These are phyloP conservation scores for Dicrurus megarhynchus DNA, from an alignment of 2,113 vertebrate species.

Conservation along the genomic window DNA sequence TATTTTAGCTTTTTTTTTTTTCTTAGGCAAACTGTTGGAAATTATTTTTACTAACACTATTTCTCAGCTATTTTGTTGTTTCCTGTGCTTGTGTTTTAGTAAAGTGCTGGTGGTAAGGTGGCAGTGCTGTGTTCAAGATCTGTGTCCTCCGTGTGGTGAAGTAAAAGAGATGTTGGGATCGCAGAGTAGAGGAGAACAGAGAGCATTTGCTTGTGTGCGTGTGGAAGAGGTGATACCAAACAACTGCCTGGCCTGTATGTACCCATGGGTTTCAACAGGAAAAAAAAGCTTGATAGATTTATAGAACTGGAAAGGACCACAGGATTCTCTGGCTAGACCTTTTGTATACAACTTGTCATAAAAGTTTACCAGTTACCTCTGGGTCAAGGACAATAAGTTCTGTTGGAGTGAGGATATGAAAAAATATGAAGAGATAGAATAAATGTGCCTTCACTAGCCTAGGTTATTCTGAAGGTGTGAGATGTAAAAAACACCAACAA, in stretches of 20 bases:
- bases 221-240: neutral
- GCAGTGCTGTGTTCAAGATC: neutral
- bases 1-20: neutral
- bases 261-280: neutral
- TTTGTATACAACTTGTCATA: neutral
- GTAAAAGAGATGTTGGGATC: neutral
- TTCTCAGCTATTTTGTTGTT: neutral
- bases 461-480: neutral
- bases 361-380: neutral
- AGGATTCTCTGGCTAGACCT: neutral
- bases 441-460: neutral
- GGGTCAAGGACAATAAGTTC: neutral
- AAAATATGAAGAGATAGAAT: neutral
- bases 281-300: neutral
- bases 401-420: neutral
- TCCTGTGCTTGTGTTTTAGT: neutral
- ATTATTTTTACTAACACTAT: neutral
- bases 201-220: neutral
- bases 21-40: neutral
- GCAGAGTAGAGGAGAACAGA: neutral
- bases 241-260: neutral
- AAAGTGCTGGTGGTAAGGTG: neutral
- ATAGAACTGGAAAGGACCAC: neutral
- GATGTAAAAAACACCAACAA: neutral
- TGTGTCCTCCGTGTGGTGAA: neutral